Conservation (phyloP, 2,888 invertebrate genomes). For the Listrodromus nycthemerus region DNA sequence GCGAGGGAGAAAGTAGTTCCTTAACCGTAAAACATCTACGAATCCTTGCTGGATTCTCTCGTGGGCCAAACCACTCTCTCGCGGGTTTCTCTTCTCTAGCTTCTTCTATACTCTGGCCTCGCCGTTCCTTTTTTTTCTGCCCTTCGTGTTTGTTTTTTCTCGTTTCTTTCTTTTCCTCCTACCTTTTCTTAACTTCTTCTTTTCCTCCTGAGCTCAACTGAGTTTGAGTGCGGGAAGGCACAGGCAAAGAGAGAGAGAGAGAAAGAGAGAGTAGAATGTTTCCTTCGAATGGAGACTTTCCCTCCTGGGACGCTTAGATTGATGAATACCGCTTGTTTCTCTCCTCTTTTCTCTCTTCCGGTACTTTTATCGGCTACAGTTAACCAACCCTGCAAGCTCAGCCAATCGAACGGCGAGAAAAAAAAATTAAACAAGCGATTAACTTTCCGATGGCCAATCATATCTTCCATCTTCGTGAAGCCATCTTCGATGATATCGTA, state of each 20-base stretch:
- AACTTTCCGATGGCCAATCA: neutral
- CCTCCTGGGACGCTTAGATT: slow-evolving; percentile 17
- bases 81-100: slow-evolving; percentile 18
- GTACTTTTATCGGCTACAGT: neutral
- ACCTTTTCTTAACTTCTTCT: slow-evolving; percentile 22
- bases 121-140: neutral
- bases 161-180: neutral
- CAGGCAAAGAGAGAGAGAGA: slow-evolving; percentile 20
- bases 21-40: slow-evolving; percentile 52
- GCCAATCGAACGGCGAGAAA: neutral
- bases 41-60: slow-evolving; percentile 20
- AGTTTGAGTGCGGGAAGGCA: slow-evolving; percentile 4
- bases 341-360: neutral
- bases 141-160: neutral
- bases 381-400: neutral
- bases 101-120: slow-evolving; percentile 31
- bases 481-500: neutral
- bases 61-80: slow-evolving; percentile 27
- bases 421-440: neutral
- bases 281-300: slow-evolving; percentile 25
- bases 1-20: slow-evolving; percentile 56
- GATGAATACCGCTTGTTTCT: slow-evolving; percentile 23
- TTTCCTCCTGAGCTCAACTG: slow-evolving; percentile 21
- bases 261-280: slow-evolving; percentile 47
- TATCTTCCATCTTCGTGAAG: neutral